phyloP scores from a whole-genome alignment of 2,113 vertebrate genomes.

The Notothenia rossii region DNA sequence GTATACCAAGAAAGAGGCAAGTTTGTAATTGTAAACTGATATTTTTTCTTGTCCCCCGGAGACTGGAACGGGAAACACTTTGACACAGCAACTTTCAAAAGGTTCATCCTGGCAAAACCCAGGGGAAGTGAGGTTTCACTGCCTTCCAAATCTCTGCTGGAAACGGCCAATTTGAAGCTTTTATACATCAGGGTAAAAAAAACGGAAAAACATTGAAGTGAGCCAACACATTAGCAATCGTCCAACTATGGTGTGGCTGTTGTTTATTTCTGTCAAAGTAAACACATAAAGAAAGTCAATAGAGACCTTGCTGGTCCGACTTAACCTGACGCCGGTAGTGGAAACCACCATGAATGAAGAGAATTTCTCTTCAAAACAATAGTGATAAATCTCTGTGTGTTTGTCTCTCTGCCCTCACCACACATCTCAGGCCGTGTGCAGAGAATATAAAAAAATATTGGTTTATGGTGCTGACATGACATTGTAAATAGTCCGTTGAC shows the following conservation, averaged over 20 bases:
- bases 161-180: conserved; percentile 71
- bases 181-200: conserved; percentile 64
- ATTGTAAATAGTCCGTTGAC: conserved; percentile 68
- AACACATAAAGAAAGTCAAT: conserved; percentile 79
- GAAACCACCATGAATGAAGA: conserved; percentile 78
- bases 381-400: conserved; percentile 66
- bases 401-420: conserved; percentile 62
- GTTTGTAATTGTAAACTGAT: conserved; percentile 57
- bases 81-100: conserved; percentile 75
- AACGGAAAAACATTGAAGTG: conserved; percentile 66
- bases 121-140: conserved; percentile 63
- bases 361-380: conserved; percentile 74
- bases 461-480: conserved; percentile 73
- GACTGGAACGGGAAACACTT: conserved; percentile 67
- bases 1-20: conserved; percentile 54
- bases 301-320: conserved; percentile 63
- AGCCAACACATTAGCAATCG: conserved; percentile 67
- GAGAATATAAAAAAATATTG: conserved; percentile 49
- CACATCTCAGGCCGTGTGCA: conserved; percentile 56
- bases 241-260: conserved; percentile 79
- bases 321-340: conserved; percentile 71
- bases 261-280: conserved; percentile 83
- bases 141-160: conserved; percentile 50
- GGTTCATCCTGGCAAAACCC: conserved; percentile 57
- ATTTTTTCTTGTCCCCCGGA: conserved; percentile 48